A percentile compares a stretch with the other conserved stretches of the same genome.
Evolutionary conservation across 2,888 invertebrate species (phyloP).

Genomic region (Calliopum simillimum): DNA sequence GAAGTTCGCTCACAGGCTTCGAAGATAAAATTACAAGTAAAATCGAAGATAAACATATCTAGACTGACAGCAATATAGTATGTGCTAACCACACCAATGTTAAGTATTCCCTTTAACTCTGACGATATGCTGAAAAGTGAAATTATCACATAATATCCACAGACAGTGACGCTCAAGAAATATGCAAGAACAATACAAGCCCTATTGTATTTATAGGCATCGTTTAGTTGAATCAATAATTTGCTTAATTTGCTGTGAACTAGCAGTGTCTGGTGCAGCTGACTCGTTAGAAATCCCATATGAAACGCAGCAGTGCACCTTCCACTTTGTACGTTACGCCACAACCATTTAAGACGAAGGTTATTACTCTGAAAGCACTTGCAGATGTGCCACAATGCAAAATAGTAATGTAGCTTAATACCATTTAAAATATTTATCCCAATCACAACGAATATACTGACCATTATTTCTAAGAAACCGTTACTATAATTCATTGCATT

Average conservation of each 20-base stretch:
- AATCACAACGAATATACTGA: neutral
- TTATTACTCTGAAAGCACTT: neutral
- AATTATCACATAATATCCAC: neutral
- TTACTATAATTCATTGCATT: too few species aligned
- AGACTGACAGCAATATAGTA: neutral
- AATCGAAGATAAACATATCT: constrained; percentile 9
- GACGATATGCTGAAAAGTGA: too few species aligned
- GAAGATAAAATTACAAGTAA: neutral
- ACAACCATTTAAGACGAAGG: neutral
- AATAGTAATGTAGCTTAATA: neutral
- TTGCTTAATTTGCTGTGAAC: neutral
- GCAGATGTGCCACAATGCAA: neutral
- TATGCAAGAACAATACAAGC: neutral
- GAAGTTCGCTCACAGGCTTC: neutral
- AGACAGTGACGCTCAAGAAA: neutral
- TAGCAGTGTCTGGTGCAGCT: neutral
- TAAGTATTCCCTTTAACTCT: too few species aligned
- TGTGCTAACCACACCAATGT: too few species aligned
- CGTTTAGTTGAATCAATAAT: neutral
- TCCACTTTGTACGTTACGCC: too few species aligned
- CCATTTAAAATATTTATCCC: neutral
- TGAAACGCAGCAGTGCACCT: too few species aligned
- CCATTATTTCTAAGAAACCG: neutral
- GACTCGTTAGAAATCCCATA: too few species aligned
- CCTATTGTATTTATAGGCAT: neutral